Base-by-base conservation (phyloP, 2,888 invertebrate species). In the Rapana venosa region DNA sequence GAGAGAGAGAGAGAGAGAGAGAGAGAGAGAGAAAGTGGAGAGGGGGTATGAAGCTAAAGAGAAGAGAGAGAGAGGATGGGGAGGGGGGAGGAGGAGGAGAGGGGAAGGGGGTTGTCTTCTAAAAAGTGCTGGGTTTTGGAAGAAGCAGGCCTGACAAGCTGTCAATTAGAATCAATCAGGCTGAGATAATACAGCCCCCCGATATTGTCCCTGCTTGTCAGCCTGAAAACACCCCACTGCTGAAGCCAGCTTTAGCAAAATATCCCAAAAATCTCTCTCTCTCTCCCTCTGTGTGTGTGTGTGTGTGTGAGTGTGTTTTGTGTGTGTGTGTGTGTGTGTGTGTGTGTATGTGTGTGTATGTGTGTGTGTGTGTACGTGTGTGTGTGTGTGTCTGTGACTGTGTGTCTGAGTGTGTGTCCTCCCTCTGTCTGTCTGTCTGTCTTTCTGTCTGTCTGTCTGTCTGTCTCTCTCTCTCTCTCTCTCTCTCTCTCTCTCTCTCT, bases 161-260 rank as follows among this genome's bases (percentile, higher is more conserved):
- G 90, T 90, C 90, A 90, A 90, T 90, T 90, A 90, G 89, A 84
- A 90, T 90, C 90, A 90, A 90, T 90, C 90, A 90, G 30, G 87
- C 89, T 87, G 86, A 87, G 90, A 89, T 90, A 90, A 90, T 87
- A 90, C 90, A 89, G 88, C 90, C 88, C 88, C 85, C 88, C 36
- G 87, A 87, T 87, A 88, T 90, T 88, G 89, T 90, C 89, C 87
- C 87, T 87, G 88, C 89, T 74, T 81, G 77, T 87, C 74, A 81
- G 88, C 90, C 88, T n/a, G 88, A 88, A 90, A 70, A 61, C 36
- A 36, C 20, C 8, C 79, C 35, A 17, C 15, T 17, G 17, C 66
- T 70, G 70, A 35, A 74, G 70, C 35, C 84, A 83, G 90, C 85
- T 90, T 90, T 88, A 88, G 88, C 88, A 87, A 90, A 90, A 90